A percentile compares a stretch with the other conserved stretches of the same genome.
These are phyloP conservation scores for Axea sp. DNA, from an alignment of 2,888 invertebrate genomes.

Conservation along the genomic window DNA sequence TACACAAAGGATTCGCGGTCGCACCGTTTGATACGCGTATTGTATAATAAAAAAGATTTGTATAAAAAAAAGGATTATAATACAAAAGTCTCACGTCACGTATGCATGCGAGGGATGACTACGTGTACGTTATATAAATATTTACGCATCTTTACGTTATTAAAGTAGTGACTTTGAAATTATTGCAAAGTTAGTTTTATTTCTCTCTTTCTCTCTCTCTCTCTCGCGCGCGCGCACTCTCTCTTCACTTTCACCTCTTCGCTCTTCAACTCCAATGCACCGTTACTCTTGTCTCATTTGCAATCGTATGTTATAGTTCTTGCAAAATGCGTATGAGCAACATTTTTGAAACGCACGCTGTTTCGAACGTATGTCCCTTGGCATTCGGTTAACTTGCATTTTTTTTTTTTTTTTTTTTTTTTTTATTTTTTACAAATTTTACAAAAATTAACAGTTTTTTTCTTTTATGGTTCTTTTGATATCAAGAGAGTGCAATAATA, in stretches of 20 bases:
- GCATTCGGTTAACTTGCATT: slow-evolving; percentile 37
- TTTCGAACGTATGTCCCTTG: slow-evolving; percentile 22
- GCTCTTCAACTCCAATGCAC: neutral
- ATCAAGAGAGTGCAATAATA: too few relatives aligned
- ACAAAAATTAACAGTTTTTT: too few relatives aligned
- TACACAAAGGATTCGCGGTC: slow-evolving; percentile 40
- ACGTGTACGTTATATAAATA: slow-evolving; percentile 74
- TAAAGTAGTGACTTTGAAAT: slow-evolving; percentile 67
- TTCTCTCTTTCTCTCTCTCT: neutral
- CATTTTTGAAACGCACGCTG: slow-evolving; percentile 16
- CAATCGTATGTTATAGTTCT: slow-evolving; percentile 38
- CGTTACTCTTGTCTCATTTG: slow-evolving; percentile 37
- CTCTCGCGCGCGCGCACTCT: neutral
- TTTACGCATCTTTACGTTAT: slow-evolving; percentile 67
- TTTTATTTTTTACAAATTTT: too few relatives aligned
- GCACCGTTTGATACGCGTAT: slow-evolving; percentile 45
- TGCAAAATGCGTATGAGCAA: slow-evolving; percentile 50
- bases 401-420: too few relatives aligned
- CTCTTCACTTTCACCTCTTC: slow-evolving; percentile 15
- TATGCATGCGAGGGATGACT: slow-evolving; percentile 70
- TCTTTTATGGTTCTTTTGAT: too few relatives aligned
- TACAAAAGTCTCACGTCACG: slow-evolving; percentile 71
- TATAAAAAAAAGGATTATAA: slow-evolving; percentile 61
- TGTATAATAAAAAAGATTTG: slow-evolving; percentile 24
- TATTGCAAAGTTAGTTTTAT: slow-evolving; percentile 70